Evolutionary conservation across 2,113 vertebrate species (phyloP), one percentile per base, ranked within the genome.

Genomic region (Hydrochoerus hydrochaeris): DNA sequence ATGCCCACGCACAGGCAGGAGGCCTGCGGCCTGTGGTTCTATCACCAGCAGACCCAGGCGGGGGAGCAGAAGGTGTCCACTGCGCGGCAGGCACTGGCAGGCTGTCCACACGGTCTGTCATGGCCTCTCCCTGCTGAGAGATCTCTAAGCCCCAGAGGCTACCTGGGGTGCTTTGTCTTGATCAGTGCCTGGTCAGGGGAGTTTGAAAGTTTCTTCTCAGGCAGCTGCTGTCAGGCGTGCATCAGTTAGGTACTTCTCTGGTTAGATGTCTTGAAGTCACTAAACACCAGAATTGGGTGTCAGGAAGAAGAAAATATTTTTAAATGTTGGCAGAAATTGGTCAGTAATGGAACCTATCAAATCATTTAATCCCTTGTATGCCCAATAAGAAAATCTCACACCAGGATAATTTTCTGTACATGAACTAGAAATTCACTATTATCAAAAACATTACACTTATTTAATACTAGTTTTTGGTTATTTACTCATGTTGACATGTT

Each of bases 61-160:
- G 67, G 38, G 67, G 67, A 22, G 35, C 35, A n/a, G 67, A 71
- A 8, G 38, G 32, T 0, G 17, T 11, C n/a, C 22, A 1, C n/a
- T 22, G 17, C 67, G 2, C 67, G 19, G 8, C 4, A 0, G n/a
- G n/a, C 67, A n/a, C 35, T 19, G 6, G 6, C 14, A 16, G 12
- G 32, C 65, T 17, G 32, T 32, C 65, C 14, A 1, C 6, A 5
- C 17, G 19, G 17, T 57, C 54, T 16, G 10, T n/a, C n/a, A 0
- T 4, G 67, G 19, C 67, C n/a, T 71, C 7, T 38, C 38, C 38
- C 67, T 71, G 35, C 67, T 69, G 35, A 69, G 16, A 69, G 19
- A 69, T 38, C 35, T 38, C 35, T n/a, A 38, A 69, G 65, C 65
- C 35, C 26, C 16, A 69, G 65, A n/a, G 7, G 32, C 12, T 17